phyloP scores from a whole-genome alignment of 2,113 vertebrate genomes.

The Machaerirhynchus nigripectus region DNA sequence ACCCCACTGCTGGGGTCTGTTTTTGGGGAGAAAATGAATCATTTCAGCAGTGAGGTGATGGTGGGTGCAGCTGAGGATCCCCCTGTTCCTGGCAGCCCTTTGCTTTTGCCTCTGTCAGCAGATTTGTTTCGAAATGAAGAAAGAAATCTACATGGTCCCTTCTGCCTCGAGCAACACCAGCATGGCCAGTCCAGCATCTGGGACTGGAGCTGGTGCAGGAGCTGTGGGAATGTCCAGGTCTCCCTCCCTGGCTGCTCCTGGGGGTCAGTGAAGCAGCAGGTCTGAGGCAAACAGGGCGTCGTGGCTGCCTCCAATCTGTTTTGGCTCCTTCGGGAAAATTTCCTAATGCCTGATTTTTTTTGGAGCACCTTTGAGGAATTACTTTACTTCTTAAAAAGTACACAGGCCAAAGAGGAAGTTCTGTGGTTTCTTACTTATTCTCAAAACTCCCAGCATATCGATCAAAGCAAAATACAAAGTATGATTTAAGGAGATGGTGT shows the following conservation, averaged over 20 bases:
- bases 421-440: background rate
- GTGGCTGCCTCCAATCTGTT: background rate
- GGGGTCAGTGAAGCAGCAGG: background rate
- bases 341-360: background rate
- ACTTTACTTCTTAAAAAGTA: background rate
- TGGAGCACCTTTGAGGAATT: background rate
- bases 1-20: background rate
- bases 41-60: background rate
- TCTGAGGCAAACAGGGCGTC: background rate
- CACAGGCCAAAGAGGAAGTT: background rate
- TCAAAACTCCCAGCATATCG: background rate
- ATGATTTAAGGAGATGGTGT: rapidly evolving
- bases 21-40: background rate
- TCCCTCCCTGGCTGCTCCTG: background rate
- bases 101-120: background rate
- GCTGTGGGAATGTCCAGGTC: background rate
- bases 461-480: background rate
- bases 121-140: background rate
- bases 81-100: background rate
- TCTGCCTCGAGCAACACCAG: background rate
- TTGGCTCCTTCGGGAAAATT: background rate
- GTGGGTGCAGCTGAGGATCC: background rate
- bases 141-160: background rate
- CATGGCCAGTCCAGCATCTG: background rate
- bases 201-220: background rate